Conservation (phyloP, 2,888 invertebrate species). For the Xestia ashworthii region DNA sequence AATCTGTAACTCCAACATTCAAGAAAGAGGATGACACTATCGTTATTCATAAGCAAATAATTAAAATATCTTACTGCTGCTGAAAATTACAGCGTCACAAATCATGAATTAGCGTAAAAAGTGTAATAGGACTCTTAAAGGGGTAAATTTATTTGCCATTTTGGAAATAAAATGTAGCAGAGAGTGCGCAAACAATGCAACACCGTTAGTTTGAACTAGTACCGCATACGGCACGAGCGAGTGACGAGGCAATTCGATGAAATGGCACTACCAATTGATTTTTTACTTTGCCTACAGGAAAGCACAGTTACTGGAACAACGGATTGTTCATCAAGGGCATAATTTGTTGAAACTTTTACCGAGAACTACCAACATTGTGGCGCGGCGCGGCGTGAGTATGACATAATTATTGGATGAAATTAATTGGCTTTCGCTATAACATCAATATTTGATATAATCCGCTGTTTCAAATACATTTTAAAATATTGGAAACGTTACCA, state of each 20-base stretch:
- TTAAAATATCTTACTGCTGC: too few relatives aligned
- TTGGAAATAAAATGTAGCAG: constrained; percentile 32
- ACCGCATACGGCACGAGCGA: constrained; percentile 31
- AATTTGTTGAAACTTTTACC: constrained; percentile 53
- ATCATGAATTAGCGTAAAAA: too few relatives aligned
- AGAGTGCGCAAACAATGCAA: constrained; percentile 51
- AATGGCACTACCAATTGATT: constrained; percentile 58
- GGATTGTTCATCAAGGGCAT: constrained; percentile 56
- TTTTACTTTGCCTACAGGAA: constrained; percentile 50
- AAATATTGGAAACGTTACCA: neutral
- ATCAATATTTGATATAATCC: constrained; percentile 4
- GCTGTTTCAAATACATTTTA: neutral
- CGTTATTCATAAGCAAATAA: too few relatives aligned
- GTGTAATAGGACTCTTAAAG: neutral
- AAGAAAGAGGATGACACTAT: too few relatives aligned
- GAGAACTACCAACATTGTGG: constrained; percentile 38
- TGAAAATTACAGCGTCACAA: too few relatives aligned
- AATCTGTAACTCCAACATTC: too few relatives aligned
- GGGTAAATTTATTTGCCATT: constrained; percentile 14
- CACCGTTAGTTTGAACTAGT: constrained; percentile 39
- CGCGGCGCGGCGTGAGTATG: neutral
- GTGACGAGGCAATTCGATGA: constrained; percentile 51
- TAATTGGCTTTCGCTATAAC: constrained; percentile 31
- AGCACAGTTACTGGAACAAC: constrained; percentile 47
- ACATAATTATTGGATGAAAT: constrained; percentile 18